phyloP scores from a whole-genome alignment of 1,140 invertebrate species.

The Drosophila sproati region DNA sequence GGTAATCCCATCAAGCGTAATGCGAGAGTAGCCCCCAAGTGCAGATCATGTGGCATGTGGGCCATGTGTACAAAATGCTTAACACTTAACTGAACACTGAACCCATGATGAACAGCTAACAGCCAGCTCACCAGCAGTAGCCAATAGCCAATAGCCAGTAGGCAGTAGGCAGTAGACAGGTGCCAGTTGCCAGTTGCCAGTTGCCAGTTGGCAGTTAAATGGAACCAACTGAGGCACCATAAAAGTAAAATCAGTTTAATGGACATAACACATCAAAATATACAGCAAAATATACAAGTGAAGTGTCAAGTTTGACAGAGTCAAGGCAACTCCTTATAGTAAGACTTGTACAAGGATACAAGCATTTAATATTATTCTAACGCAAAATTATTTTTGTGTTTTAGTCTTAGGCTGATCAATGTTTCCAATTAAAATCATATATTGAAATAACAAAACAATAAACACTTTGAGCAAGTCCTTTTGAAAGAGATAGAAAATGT shows the following conservation, averaged over 20 bases:
- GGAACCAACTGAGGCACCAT: constrained; percentile 30
- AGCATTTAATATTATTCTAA: no score
- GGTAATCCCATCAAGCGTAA: constrained; percentile 10
- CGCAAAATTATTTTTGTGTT: no score
- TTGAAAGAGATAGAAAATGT: no score
- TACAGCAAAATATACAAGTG: constrained; percentile 32
- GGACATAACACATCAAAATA: constrained; percentile 51
- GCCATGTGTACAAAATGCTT: constrained; percentile 49
- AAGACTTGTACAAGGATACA: not conserved
- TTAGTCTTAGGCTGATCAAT: no score
- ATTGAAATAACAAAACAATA: no score
- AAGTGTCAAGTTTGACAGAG: constrained; percentile 21
- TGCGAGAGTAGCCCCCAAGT: constrained; percentile 21
- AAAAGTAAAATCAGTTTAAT: constrained; percentile 60
- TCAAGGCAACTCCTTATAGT: not conserved
- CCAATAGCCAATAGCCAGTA: not conserved
- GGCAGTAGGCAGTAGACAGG: not conserved
- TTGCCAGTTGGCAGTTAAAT: not conserved
- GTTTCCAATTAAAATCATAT: no score
- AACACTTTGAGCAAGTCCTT: no score
- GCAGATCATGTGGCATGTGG: constrained; percentile 8
- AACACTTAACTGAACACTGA: constrained; percentile 55
- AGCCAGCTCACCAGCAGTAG: not conserved
- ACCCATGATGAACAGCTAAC: constrained; percentile 15
- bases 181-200: not conserved